These are phyloP conservation scores for Brienomyrus brachyistius DNA, from an alignment of 2,113 vertebrate genomes.

Conservation along the genomic window DNA sequence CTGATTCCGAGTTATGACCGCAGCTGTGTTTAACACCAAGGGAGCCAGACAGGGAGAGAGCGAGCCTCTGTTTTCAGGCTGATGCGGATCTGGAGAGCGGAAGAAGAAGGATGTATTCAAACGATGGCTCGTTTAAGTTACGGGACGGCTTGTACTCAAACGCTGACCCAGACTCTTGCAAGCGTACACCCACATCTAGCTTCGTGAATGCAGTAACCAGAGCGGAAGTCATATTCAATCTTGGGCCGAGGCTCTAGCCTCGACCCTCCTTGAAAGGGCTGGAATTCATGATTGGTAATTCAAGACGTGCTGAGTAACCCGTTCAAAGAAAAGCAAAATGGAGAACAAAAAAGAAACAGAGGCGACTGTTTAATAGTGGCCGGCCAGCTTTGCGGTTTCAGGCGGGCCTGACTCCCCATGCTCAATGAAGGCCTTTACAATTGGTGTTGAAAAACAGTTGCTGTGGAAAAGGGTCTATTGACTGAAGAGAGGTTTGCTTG, in stretches of 20 bases:
- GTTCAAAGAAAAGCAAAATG: slow-evolving; percentile 8
- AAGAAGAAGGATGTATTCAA: slow-evolving; percentile 22
- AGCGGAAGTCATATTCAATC: slow-evolving; percentile 44
- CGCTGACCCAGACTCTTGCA: slow-evolving; percentile 44
- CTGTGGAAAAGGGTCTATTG: slow-evolving; percentile 59
- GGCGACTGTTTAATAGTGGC: slow-evolving; percentile 58
- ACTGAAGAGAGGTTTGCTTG: slow-evolving; percentile 51
- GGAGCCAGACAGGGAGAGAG: slow-evolving; percentile 21
- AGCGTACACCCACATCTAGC: slow-evolving; percentile 14
- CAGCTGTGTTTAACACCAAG: not conserved
- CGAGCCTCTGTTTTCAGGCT: not conserved
- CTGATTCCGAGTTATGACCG: not conserved
- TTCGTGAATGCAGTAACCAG: slow-evolving; percentile 47
- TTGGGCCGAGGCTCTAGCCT: slow-evolving; percentile 64
- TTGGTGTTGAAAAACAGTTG: slow-evolving; percentile 65
- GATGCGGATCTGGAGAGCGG: not conserved
- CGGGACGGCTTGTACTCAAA: not conserved
- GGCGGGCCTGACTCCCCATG: slow-evolving; percentile 56
- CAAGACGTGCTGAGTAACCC: slow-evolving; percentile 69
- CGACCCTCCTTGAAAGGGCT: slow-evolving; percentile 52
- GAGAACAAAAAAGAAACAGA: slow-evolving; percentile 57
- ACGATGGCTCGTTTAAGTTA: not conserved
- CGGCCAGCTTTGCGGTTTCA: slow-evolving; percentile 62
- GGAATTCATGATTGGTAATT: slow-evolving; percentile 67
- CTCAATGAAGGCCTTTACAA: slow-evolving; percentile 61